Evolutionary conservation across 1,140 invertebrate species (phyloP).

Genomic region (Drosophila sturtevanti): DNA sequence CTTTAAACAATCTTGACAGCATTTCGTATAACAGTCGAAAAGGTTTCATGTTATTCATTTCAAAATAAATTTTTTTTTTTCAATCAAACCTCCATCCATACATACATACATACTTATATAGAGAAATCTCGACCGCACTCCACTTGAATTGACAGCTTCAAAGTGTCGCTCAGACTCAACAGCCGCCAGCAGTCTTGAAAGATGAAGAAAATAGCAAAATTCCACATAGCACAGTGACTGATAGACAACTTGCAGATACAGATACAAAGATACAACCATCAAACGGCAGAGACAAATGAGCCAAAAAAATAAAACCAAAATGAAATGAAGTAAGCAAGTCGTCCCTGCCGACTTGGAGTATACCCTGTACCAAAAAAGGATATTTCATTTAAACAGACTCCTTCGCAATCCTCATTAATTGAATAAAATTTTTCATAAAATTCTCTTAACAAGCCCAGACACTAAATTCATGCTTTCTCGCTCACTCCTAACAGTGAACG

Average conservation of each 20-base stretch:
- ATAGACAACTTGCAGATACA: conserved; percentile 23
- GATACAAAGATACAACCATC: conserved; percentile 14
- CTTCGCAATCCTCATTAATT: too few relatives aligned
- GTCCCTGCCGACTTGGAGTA: too few relatives aligned
- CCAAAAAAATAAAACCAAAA: background rate
- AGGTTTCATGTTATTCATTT: background rate
- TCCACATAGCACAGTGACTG: conserved; percentile 6
- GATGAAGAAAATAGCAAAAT: conserved; percentile 17
- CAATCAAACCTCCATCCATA: conserved; percentile 5
- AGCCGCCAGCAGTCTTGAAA: background rate
- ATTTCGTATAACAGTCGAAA: background rate
- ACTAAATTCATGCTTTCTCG: too few relatives aligned
- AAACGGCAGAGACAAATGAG: conserved; percentile 10
- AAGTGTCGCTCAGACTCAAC: conserved; percentile 14
- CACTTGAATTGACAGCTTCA: conserved; percentile 20
- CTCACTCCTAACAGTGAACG: too few relatives aligned
- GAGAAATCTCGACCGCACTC: conserved; percentile 1
- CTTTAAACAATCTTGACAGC: background rate
- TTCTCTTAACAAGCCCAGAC: too few relatives aligned
- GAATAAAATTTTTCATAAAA: too few relatives aligned
- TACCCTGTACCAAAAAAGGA: too few relatives aligned
- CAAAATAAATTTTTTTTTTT: conserved; percentile 3
- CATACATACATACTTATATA: too few relatives aligned
- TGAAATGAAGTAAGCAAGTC: too few relatives aligned
- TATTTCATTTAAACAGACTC: too few relatives aligned